Evolutionary conservation across 2,113 vertebrate species (phyloP), one percentile per base, ranked within the genome.

Genomic region (Eolophus roseicapilla): DNA sequence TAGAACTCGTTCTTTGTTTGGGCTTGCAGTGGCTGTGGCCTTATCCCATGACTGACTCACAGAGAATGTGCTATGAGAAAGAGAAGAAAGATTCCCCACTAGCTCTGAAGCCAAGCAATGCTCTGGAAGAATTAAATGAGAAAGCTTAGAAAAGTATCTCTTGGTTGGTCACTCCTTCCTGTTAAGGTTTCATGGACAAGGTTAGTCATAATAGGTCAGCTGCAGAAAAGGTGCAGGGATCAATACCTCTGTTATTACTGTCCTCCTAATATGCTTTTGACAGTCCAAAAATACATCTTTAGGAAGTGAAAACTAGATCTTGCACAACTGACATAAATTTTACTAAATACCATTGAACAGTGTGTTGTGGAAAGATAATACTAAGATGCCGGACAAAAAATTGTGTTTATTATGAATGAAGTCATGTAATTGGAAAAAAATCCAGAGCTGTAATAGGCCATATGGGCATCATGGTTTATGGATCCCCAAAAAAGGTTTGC

Each of bases 211-310:
- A 44, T 4, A 35, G 15, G 13, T 31, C 28, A 39, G 17, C 35
- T 84, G 28, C 52, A 50, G 27, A 79, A 81, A 53, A 29, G 29
- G 14, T 2, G 4, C 0, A 0, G 13, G 13, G 3, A 6, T 46
- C 43, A 83, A 43, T n/a, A 63, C 8, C 9, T 35, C 0, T 43
- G 11, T 59, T 76, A 28, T 91, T 74, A 13, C 6, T 59, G 19
- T 29, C 13, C 78, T 75, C 29, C 20, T 47, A 69, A 25, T 31
- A 41, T 28, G 14, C 6, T 11, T 90, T 73, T 73, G 87, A 15
- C 5, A 37, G 28, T 23, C 21, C 2, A 64, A 90, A 77, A 88
- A 23, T 23, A 8, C 4, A 17, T 76, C 35, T 65, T 68, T 41
- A 44, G 31, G 27, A 55, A 86, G 5, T 23, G 18, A 92, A 93